A percentile compares a stretch with the other conserved stretches of the same genome.
These are phyloP conservation scores for Orthosia gothica DNA, from an alignment of 2,888 invertebrate genomes.

Conservation along the genomic window DNA sequence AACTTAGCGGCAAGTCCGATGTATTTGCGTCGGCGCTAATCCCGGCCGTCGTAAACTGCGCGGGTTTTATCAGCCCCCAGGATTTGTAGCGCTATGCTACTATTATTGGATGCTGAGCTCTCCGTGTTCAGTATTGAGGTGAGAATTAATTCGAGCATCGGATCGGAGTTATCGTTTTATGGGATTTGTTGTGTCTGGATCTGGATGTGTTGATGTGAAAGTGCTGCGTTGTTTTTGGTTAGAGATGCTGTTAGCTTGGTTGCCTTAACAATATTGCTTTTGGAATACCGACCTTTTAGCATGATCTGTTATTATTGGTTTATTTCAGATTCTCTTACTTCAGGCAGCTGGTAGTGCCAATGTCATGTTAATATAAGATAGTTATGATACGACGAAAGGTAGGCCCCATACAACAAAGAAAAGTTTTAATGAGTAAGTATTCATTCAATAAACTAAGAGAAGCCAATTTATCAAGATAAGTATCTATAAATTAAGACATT, in stretches of 20 bases:
- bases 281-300: not conserved
- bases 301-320: too few relatives aligned
- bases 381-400: not conserved
- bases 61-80: slow-evolving; percentile 55
- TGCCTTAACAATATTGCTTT: not conserved
- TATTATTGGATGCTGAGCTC: slow-evolving; percentile 54
- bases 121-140: slow-evolving; percentile 34
- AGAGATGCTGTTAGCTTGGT: not conserved
- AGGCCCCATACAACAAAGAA: not conserved
- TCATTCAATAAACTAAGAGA: too few relatives aligned
- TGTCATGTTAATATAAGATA: not conserved
- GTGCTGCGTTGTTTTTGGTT: slow-evolving; percentile 10
- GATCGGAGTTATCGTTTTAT: slow-evolving; percentile 25
- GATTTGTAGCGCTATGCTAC: slow-evolving; percentile 46
- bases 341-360: not conserved
- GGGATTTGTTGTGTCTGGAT: slow-evolving; percentile 29
- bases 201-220: slow-evolving; percentile 3
- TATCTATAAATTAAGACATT: too few relatives aligned
- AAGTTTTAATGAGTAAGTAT: not conserved
- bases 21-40: slow-evolving; percentile 80
- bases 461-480: too few relatives aligned
- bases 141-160: slow-evolving; percentile 34
- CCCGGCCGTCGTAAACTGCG: slow-evolving; percentile 61
- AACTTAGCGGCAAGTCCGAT: slow-evolving; percentile 72
- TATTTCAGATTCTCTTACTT: too few relatives aligned